Percentiles rank a stretch among this genome's conserved stretches.
Evolutionary conservation across 2,888 invertebrate genomes (phyloP).

Genomic region (Nomada flava): DNA sequence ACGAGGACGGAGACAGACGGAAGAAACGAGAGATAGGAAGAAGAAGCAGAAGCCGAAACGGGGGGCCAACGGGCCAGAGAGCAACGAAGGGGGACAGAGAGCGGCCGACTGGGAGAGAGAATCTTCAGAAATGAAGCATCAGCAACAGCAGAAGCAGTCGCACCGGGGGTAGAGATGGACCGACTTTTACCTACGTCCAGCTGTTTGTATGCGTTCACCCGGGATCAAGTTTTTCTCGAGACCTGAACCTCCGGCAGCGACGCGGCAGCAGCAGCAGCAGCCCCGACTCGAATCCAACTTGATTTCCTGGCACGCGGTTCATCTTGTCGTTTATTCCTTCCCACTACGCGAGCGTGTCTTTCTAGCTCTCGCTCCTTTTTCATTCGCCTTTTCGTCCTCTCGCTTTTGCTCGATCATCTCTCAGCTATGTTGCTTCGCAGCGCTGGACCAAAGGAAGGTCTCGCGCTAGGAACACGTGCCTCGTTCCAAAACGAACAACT

Average conservation of each 20-base stretch:
- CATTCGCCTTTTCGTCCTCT: constrained; percentile 30
- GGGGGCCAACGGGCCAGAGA: constrained; percentile 24
- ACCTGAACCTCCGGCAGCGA: constrained; percentile 74
- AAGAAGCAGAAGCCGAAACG: constrained; percentile 33
- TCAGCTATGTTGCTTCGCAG: not conserved
- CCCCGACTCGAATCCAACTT: constrained; percentile 79
- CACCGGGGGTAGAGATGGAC: constrained; percentile 66
- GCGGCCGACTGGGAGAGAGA: constrained; percentile 51
- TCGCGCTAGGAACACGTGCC: constrained; percentile 42
- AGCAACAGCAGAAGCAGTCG: constrained; percentile 67
- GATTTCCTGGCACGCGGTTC: constrained; percentile 83
- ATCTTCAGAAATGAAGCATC: constrained; percentile 77
- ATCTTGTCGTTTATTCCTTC: constrained; percentile 74
- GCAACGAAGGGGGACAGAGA: constrained; percentile 42
- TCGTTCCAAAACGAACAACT: constrained; percentile 17
- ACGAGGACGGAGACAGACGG: constrained; percentile 43
- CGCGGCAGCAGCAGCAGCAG: constrained; percentile 64
- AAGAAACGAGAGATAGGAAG: constrained; percentile 40
- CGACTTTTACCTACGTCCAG: constrained; percentile 59
- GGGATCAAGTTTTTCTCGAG: constrained; percentile 83
- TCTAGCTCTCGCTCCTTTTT: constrained; percentile 22
- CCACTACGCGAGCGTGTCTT: constrained; percentile 51
- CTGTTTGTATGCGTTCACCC: constrained; percentile 77
- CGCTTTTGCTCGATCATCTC: constrained; percentile 47
- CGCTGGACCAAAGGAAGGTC: constrained; percentile 26